Base-by-base conservation (phyloP, 2,113 vertebrate genomes). In the Silurus meridionalis region DNA sequence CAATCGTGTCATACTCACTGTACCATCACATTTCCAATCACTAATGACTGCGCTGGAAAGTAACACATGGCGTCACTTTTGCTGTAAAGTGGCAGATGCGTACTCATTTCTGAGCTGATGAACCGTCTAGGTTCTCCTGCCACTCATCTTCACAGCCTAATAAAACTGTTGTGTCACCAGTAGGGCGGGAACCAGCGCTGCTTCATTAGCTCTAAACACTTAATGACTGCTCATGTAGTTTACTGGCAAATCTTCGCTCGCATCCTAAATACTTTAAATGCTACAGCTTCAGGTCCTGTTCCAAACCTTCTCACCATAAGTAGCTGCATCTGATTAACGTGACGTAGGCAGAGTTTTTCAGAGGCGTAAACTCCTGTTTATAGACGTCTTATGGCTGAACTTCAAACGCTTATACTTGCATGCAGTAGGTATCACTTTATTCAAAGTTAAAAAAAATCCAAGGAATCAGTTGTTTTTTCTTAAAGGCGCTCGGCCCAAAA, bases 221-320 rank as follows among this genome's bases (percentile, higher is more conserved):
- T 91, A 92, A 92, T 90, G 89, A 92, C 89, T 25, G 66, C 91
- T 91, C 89, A 89, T 93, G 90, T 92, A 89, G 91, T 93, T 92
- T 90, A 92, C 91, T 90, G 91, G 92, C 89, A 93, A 60, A 90
- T 93, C 88, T 92, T 92, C 92, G 92, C 92, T 91, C 92, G 88
- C 91, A 85, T 88, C 85, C 86, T 82, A 87, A 88, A 83, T 79
- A 85, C 82, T 82, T 90, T 10, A 61, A 88, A 88, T 79, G 21
- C 63, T 25, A 37, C 37, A 14, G 9, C 80, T 64, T 5, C 37
- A 0, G 80, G 87, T 83, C 80, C 57, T 69, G 17, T 74, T 90
- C 87, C 90, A 88, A 90, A 87, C 1, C 37, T 72, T 15, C 15
- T n/a, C 5, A 58, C 10, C 28, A 25, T 83, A 80, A 85, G 87